Percentiles rank a stretch among this genome's conserved stretches.
Evolutionary conservation across 2,888 invertebrate species (phyloP).

Genomic region (Thecocarcelia acutangulata): DNA sequence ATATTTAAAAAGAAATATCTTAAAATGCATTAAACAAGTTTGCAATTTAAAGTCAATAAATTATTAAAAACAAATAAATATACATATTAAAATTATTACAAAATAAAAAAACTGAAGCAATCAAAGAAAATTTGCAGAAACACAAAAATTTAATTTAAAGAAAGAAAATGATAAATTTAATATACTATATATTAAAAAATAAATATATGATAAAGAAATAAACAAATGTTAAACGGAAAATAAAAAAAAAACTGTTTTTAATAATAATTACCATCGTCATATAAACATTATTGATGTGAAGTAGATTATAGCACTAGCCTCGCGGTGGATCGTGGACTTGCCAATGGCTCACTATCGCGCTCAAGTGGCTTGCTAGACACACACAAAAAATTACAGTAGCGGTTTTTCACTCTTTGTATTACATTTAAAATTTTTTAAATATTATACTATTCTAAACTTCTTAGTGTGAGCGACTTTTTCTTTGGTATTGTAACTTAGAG

Average conservation of each 20-base stretch:
- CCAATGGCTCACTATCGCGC: too few species aligned
- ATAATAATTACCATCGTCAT: too few species aligned
- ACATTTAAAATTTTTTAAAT: too few species aligned
- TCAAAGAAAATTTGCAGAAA: conserved; percentile 48
- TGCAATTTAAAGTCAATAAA: conserved; percentile 47
- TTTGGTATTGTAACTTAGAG: too few species aligned
- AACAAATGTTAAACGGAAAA: conserved; percentile 48
- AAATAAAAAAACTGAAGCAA: conserved; percentile 26
- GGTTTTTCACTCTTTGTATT: too few species aligned
- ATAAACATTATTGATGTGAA: too few species aligned
- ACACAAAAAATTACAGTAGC: too few species aligned
- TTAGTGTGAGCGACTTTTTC: too few species aligned
- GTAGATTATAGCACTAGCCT: too few species aligned
- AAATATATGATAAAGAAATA: conserved; percentile 42
- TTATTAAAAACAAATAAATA: neutral
- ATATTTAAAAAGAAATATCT: conserved; percentile 23
- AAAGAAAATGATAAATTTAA: conserved; percentile 35
- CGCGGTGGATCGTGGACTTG: too few species aligned
- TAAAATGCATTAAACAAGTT: conserved; percentile 36
- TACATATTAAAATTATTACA: conserved; percentile 12
- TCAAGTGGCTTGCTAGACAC: too few species aligned
- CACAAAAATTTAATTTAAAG: conserved; percentile 26
- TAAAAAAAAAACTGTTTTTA: conserved; percentile 3
- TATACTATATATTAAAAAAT: conserved; percentile 30
- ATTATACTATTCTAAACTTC: too few species aligned